Evolutionary conservation across 2,888 invertebrate genomes (phyloP), one percentile per base, ranked within the genome.

Genomic region (Ormyrus nitidulus): DNA sequence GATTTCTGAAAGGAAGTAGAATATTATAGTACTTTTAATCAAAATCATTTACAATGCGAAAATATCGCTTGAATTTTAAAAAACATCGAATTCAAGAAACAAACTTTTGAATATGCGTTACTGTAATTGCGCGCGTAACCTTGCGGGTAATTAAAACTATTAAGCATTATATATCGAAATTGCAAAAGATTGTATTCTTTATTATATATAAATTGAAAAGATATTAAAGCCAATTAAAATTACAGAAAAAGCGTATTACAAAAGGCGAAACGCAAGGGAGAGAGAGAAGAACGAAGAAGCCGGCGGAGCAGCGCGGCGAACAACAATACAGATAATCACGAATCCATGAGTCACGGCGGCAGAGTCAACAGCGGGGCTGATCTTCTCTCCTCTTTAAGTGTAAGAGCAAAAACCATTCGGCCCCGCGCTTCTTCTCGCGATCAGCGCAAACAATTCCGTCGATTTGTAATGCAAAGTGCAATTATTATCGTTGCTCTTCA

Each of bases 401-500:
- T 46, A 13, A 34, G 54, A 59, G n/a, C 70, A 70, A 49, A 48
- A 59, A 70, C 66, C 54, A 69, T 69, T 69, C 58, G 48, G 11
- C 13, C 51, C 34, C 49, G 34, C 34, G 34, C 34, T 6, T 6
- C 48, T n/a, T 56, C 8, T 46, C 51, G 19, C 51, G 51, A 8
- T n/a, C 65, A 19, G 66, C 4, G 9, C n/a, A 6, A 13, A 72
- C 78, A 68, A 78, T 68, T 64, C 64, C 65, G 75, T 66, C 78
- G 78, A 81, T 81, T 81, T 81, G 75, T 78, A 81, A 81, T 81
- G 78, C 75, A 81, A 81, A 81, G 81, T 78, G 61, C 81, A 78
- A 81, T 81, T 81, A 81, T 81, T 81, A 81, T 78, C 74, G 66
- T 59, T 34, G 61, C 49, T 13, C 59, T 11, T 54, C 62, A 5